These are phyloP conservation scores for Lordiphosa stackelbergi DNA, from an alignment of 1,140 invertebrate genomes.

Conservation along the genomic window DNA sequence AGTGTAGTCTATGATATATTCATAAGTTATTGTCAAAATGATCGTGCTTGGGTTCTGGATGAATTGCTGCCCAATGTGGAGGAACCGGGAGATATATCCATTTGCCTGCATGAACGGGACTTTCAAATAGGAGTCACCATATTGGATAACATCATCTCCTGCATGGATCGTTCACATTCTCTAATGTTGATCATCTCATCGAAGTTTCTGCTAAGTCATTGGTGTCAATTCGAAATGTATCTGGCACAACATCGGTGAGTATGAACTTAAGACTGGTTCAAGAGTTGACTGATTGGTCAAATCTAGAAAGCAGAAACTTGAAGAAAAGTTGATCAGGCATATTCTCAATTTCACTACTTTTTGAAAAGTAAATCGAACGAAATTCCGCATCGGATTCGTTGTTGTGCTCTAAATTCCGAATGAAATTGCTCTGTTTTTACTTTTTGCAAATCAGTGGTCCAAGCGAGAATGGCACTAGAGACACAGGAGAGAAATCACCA, in stretches of 20 bases:
- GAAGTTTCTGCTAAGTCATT: conserved; percentile 81
- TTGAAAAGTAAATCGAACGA: too few species aligned
- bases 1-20: conserved; percentile 80
- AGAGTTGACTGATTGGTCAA: too few species aligned
- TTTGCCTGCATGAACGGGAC: conserved; percentile 82
- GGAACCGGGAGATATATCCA: conserved; percentile 78
- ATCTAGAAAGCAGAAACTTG: too few species aligned
- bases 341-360: too few species aligned
- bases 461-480: too few species aligned
- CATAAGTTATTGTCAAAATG: conserved; percentile 82
- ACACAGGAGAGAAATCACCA: too few species aligned
- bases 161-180: conserved; percentile 81
- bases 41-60: conserved; percentile 81
- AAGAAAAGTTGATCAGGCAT: too few species aligned
- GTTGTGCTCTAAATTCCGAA: too few species aligned
- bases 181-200: conserved; percentile 81
- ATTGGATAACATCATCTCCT: conserved; percentile 82
- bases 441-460: too few species aligned
- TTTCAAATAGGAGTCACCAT: conserved; percentile 82
- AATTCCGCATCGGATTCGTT: too few species aligned
- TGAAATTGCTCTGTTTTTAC: too few species aligned
- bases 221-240: conserved; percentile 84
- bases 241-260: conserved; percentile 81
- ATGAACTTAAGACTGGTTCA: too few species aligned
- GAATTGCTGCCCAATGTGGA: conserved; percentile 81